Percentiles rank a stretch among this genome's conserved stretches.
Evolutionary conservation across 2,888 invertebrate genomes (phyloP).

Genomic region (Leuctra nigra): DNA sequence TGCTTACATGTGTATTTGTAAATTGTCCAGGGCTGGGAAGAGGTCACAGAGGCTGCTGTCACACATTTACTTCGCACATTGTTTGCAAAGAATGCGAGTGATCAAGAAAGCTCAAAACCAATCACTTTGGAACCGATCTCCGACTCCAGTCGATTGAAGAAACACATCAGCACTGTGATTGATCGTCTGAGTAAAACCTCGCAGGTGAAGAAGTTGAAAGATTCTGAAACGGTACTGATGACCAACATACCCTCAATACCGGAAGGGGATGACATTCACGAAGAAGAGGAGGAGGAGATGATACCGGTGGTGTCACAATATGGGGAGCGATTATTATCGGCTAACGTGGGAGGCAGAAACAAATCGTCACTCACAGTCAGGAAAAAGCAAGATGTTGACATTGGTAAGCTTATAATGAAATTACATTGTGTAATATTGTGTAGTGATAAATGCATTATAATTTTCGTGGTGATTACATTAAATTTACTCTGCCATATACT

Average conservation of each 20-base stretch:
- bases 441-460: too few relatives aligned
- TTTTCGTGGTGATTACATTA: too few relatives aligned
- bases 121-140: slow-evolving; percentile 30
- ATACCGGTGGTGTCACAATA: not conserved
- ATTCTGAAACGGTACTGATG: not conserved
- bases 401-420: not conserved
- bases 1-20: too few relatives aligned
- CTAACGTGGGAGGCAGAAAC: too few relatives aligned
- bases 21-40: slow-evolving; percentile 81
- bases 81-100: slow-evolving; percentile 57
- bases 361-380: too few relatives aligned
- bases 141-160: slow-evolving; percentile 40
- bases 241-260: not conserved
- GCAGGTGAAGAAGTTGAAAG: not conserved
- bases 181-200: slow-evolving; percentile 32
- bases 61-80: slow-evolving; percentile 56
- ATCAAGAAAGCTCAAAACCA: slow-evolving; percentile 50
- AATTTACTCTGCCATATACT: too few relatives aligned
- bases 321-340: not conserved
- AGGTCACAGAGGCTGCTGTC: slow-evolving; percentile 59
- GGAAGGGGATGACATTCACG: not conserved
- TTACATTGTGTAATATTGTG: too few relatives aligned
- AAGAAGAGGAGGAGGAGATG: not conserved
- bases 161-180: slow-evolving; percentile 39
- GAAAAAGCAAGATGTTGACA: not conserved